Percentiles rank a stretch among this genome's conserved stretches.
Conservation (phyloP, 2,113 vertebrate species). For the Heteronetta atricapilla region DNA sequence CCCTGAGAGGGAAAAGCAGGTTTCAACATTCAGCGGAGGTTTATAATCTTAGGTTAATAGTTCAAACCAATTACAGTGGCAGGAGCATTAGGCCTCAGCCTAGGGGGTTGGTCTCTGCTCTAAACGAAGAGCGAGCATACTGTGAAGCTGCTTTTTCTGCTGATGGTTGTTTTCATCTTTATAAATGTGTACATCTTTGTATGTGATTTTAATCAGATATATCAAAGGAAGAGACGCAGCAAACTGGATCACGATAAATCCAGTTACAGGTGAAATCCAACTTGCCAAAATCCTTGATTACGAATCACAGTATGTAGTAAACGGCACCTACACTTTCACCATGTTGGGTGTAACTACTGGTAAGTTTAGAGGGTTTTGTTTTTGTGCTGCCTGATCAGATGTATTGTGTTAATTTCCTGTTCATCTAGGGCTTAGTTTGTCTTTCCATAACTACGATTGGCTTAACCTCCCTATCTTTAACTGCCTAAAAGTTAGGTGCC, state of each 20-base stretch:
- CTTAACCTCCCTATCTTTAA: not conserved
- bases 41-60: not conserved
- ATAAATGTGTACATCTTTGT: not conserved
- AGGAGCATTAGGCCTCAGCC: not conserved
- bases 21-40: not conserved
- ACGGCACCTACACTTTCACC: conserved; percentile 78
- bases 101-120: not conserved
- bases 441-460: not conserved
- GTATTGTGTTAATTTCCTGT: not conserved
- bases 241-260: conserved; percentile 76
- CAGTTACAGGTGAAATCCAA: conserved; percentile 77
- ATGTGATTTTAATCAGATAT: conserved; percentile 69
- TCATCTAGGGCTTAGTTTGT: not conserved
- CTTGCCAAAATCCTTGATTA: conserved; percentile 75
- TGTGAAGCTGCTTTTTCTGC: not conserved
- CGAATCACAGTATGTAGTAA: conserved; percentile 73
- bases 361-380: conserved; percentile 48
- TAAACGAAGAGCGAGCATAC: rapidly evolving
- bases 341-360: conserved; percentile 76
- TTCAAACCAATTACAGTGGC: not conserved
- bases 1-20: not conserved
- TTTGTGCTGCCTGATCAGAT: not conserved
- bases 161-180: not conserved
- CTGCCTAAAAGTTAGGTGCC: not conserved
- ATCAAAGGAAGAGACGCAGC: conserved; percentile 71